Conservation (phyloP, 1,140 invertebrate species). For the Drosophila prosaltans region DNA sequence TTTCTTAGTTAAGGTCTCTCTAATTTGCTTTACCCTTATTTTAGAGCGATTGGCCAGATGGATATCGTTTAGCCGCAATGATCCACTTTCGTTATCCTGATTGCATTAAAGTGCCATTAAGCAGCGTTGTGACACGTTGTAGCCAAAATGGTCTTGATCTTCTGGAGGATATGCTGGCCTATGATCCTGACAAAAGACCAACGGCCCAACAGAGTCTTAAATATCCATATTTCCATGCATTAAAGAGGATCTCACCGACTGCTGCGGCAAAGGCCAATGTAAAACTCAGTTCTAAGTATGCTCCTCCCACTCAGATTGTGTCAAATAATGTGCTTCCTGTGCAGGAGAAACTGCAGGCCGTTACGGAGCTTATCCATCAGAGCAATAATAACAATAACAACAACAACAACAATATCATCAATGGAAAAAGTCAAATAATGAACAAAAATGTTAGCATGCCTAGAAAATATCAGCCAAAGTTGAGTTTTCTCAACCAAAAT, state of each 20-base stretch:
- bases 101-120: slow-evolving; percentile 90
- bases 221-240: slow-evolving; percentile 92
- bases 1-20: no score
- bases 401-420: slow-evolving; percentile 50
- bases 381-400: slow-evolving; percentile 52
- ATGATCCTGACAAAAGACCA: slow-evolving; percentile 96
- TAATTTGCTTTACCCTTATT: not conserved
- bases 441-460: slow-evolving; percentile 59
- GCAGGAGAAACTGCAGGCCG: slow-evolving; percentile 77
- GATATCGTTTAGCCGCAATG: slow-evolving; percentile 94
- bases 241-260: slow-evolving; percentile 75
- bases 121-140: slow-evolving; percentile 91
- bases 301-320: slow-evolving; percentile 48
- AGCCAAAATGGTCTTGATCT: slow-evolving; percentile 92
- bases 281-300: slow-evolving; percentile 69
- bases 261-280: slow-evolving; percentile 82
- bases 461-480: slow-evolving; percentile 62
- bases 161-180: slow-evolving; percentile 93
- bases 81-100: slow-evolving; percentile 99
- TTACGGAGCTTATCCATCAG: slow-evolving; percentile 72
- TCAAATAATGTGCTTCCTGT: slow-evolving; percentile 82
- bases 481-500: slow-evolving; percentile 56
- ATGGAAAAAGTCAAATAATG: slow-evolving; percentile 33
- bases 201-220: slow-evolving; percentile 93
- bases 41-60: slow-evolving; percentile 97